Conservation (phyloP, 2,888 invertebrate genomes). For the Melieria crassipennis region DNA sequence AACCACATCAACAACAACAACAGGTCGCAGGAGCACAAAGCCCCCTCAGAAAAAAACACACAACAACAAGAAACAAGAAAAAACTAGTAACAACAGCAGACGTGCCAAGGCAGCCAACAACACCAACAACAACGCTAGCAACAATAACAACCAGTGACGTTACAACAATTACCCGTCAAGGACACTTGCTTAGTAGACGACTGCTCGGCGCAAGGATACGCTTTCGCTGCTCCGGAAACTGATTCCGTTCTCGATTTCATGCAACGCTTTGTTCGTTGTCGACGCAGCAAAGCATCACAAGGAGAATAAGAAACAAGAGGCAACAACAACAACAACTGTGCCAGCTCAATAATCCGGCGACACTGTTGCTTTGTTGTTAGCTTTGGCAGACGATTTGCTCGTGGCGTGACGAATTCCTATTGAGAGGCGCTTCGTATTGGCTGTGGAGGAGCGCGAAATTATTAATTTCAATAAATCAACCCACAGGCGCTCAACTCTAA, state of each 20-base stretch:
- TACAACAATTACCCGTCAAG: constrained; percentile 25
- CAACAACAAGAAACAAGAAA: not conserved
- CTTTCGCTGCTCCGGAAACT: not conserved
- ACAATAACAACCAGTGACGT: not conserved
- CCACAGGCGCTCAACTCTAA: too few relatives aligned
- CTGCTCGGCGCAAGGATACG: constrained; percentile 8
- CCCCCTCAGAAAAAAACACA: not conserved
- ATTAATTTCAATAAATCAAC: too few relatives aligned
- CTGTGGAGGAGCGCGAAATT: too few relatives aligned
- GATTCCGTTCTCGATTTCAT: constrained; percentile 6
- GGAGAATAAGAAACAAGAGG: not conserved
- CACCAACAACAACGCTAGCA: constrained; percentile 14
- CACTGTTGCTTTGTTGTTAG: constrained; percentile 7
- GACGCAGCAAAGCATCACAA: constrained; percentile 24
- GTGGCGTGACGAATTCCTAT: not conserved
- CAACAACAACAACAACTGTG: constrained; percentile 17
- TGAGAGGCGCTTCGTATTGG: too few relatives aligned
- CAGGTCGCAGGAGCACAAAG: not conserved
- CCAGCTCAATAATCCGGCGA: not conserved
- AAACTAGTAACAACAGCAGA: not conserved
- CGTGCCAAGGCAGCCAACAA: not conserved
- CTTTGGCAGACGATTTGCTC: not conserved
- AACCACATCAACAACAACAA: constrained; percentile 32
- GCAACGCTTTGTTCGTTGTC: constrained; percentile 6
- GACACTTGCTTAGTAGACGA: constrained; percentile 23